These are phyloP conservation scores for Drosophila eugracilis DNA, from an alignment of 1,140 invertebrate species.

Conservation along the genomic window DNA sequence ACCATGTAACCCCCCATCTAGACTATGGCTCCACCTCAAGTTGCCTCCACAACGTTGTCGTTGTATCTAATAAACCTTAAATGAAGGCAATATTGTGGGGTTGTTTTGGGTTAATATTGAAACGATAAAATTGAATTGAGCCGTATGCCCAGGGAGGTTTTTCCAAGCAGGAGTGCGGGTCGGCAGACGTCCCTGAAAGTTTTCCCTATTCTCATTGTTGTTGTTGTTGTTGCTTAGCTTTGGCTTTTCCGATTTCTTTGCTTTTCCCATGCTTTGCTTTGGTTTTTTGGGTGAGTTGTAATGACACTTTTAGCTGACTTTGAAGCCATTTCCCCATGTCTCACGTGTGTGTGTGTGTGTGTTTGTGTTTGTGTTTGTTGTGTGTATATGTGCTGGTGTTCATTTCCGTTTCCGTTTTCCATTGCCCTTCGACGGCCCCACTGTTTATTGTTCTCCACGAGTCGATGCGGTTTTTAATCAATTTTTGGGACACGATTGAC, in stretches of 20 bases:
- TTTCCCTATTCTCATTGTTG: conserved; percentile 31
- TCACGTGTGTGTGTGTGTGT: conserved; percentile 1
- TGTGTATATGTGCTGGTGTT: conserved; percentile 16
- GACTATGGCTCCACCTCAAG: conserved; percentile 14
- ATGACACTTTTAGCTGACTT: conserved; percentile 83
- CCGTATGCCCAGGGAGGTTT: conserved; percentile 58
- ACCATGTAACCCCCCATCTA: conserved; percentile 1
- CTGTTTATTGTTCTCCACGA: conserved; percentile 28
- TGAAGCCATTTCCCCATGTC: conserved; percentile 68
- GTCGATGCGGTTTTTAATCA: conserved; percentile 71
- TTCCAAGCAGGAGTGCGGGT: not conserved
- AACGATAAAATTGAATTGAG: conserved; percentile 84
- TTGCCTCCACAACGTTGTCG: conserved; percentile 46
- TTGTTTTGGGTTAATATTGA: conserved; percentile 84
- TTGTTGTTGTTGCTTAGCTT: conserved; percentile 20
- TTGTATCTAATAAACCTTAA: conserved; percentile 84
- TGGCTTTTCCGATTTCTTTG: conserved; percentile 39
- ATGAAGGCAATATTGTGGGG: conserved; percentile 84
- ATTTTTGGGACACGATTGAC: conserved; percentile 61
- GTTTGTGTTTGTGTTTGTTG: conserved; percentile 14
- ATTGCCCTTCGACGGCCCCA: conserved; percentile 22
- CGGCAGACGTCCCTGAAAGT: conserved; percentile 73
- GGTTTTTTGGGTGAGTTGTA: conserved; percentile 71
- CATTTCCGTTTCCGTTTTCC: conserved; percentile 72
- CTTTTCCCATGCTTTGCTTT: conserved; percentile 45